A percentile compares a stretch with the other conserved stretches of the same genome.
Evolutionary conservation across 1,140 invertebrate genomes (phyloP).

Genomic region (Plectrocnemia conspersa): DNA sequence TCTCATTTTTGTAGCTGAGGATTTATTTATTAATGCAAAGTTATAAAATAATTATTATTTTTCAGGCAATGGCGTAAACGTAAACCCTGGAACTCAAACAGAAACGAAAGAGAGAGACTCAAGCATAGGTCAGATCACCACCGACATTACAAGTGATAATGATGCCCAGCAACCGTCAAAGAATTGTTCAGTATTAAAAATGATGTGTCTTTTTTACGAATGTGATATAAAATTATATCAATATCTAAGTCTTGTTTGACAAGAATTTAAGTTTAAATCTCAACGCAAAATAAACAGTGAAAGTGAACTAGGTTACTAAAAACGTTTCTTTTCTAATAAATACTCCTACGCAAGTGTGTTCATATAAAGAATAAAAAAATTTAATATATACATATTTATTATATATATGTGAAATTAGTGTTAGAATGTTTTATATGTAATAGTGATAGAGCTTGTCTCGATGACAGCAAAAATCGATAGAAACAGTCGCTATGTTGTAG

Average conservation of each 20-base stretch:
- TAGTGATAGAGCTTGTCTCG: too few species aligned
- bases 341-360: too few species aligned
- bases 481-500: too few species aligned
- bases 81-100: constrained; percentile 21
- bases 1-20: background rate
- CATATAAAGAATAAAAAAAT: too few species aligned
- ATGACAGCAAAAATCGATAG: too few species aligned
- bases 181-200: constrained; percentile 11
- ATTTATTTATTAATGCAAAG: background rate
- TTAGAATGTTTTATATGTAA: too few species aligned
- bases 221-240: constrained; percentile 18
- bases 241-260: constrained; percentile 7
- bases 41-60: background rate
- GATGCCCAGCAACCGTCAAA: background rate
- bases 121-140: constrained; percentile 27
- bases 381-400: too few species aligned
- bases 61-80: constrained; percentile 29
- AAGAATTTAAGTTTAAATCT: constrained; percentile 2
- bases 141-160: background rate
- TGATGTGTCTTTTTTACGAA: constrained; percentile 13
- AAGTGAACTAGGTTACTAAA: too few species aligned
- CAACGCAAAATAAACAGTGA: background rate
- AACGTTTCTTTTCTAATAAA: too few species aligned
- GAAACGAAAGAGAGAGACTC: constrained; percentile 27
- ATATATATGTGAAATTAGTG: too few species aligned